Evolutionary conservation across 2,797 vertebrate species (phyloP).

Genomic region (Brotula barbata): DNA sequence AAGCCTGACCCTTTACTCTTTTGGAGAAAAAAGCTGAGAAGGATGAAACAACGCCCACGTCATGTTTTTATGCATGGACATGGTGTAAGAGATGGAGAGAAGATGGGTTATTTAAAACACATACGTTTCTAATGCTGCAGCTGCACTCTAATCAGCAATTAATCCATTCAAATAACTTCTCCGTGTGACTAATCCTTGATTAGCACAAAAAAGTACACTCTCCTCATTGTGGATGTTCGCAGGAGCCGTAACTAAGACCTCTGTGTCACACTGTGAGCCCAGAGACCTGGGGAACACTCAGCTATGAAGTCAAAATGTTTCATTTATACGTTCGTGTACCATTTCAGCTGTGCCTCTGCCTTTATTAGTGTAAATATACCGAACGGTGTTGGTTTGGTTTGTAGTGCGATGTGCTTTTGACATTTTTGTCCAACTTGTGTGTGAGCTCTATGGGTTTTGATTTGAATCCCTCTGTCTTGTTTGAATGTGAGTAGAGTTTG

Average conservation of each 20-base stretch:
- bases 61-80: too few species aligned
- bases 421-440: too few species aligned
- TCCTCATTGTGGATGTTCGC: slow-evolving; percentile 23
- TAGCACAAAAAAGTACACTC: slow-evolving; percentile 31
- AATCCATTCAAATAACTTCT: slow-evolving; percentile 25
- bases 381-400: too few species aligned
- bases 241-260: slow-evolving; percentile 1
- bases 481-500: too few species aligned
- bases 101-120: slow-evolving; percentile 11
- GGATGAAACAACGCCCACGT: too few species aligned
- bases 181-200: slow-evolving; percentile 47
- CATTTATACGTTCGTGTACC: not conserved
- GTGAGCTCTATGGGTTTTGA: too few species aligned
- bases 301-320: not conserved
- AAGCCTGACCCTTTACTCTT: too few species aligned
- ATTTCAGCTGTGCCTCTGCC: not conserved
- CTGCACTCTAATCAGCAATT: slow-evolving; percentile 13
- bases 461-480: too few species aligned
- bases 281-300: not conserved
- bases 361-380: slow-evolving; percentile 9
- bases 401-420: too few species aligned
- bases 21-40: too few species aligned
- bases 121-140: slow-evolving; percentile 1
- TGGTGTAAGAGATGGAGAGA: not conserved
- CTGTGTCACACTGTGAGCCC: not conserved